Evolutionary conservation across 53 echinoderm and acorn worm species (phyloP).

Genomic region (Echinarachnius parma): DNA sequence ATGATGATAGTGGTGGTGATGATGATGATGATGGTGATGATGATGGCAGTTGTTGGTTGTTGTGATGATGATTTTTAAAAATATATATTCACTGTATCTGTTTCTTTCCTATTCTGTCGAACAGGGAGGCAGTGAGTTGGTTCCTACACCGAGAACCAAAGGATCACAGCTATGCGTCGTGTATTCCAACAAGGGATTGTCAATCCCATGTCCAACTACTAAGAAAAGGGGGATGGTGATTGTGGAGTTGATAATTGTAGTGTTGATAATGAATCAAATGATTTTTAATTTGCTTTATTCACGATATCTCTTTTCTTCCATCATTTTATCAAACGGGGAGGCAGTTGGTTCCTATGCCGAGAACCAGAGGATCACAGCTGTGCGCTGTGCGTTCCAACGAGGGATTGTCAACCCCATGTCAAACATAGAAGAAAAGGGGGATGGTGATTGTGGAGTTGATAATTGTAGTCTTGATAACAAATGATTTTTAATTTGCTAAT

Average conservation of each 20-base stretch:
- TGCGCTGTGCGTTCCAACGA: conserved; percentile 64
- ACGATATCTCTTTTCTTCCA: too few species aligned
- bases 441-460: too few species aligned
- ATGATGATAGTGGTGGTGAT: neutral
- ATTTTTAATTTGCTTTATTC: too few species aligned
- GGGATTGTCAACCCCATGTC: conserved; percentile 82
- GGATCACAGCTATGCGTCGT: conserved; percentile 75
- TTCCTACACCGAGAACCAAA: conserved; percentile 87
- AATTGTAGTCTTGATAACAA: too few species aligned
- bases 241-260: too few species aligned
- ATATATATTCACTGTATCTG: too few species aligned
- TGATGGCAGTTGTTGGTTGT: neutral
- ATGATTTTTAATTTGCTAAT: too few species aligned
- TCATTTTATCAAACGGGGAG: too few species aligned
- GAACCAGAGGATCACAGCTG: conserved; percentile 87
- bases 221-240: too few species aligned
- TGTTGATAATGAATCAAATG: too few species aligned
- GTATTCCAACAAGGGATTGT: conserved; percentile 70
- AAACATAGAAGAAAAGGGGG: conserved; percentile 72
- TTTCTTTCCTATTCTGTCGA: too few species aligned
- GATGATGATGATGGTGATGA: conserved; percentile 4
- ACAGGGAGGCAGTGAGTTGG: too few species aligned
- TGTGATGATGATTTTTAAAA: neutral
- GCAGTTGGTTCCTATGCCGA: conserved; percentile 96
- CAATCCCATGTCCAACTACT: conserved; percentile 79